Percentiles rank a stretch among this genome's conserved stretches.
phyloP scores from a whole-genome alignment of 1,140 invertebrate genomes.

The Drosophila arizonae region DNA sequence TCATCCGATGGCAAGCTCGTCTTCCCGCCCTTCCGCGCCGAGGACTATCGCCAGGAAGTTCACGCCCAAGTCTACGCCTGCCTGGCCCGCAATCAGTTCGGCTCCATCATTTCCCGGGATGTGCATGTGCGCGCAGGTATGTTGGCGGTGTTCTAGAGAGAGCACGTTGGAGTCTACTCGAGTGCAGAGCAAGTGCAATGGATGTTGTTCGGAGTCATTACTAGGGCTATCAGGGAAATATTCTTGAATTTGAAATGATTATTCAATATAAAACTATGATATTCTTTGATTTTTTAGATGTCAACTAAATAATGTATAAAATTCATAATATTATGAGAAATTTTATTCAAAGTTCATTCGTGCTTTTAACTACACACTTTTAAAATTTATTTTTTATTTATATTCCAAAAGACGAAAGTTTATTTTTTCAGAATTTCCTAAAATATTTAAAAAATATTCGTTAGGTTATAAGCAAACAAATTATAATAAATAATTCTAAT shows the following conservation, averaged over 20 bases:
- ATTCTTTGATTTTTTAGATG: too few relatives aligned
- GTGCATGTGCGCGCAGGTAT: constrained; percentile 97
- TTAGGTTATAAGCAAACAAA: too few relatives aligned
- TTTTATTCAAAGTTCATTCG: not conserved
- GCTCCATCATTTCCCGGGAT: constrained; percentile 94
- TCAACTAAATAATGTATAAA: not conserved
- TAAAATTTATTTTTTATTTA: not conserved
- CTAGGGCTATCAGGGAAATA: not conserved
- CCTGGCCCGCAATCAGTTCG: constrained; percentile 93
- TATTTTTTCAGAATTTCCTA: too few relatives aligned
- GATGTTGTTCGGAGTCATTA: constrained; percentile 3
- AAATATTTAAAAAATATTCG: too few relatives aligned
- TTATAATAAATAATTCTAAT: too few relatives aligned
- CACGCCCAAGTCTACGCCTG: constrained; percentile 97
- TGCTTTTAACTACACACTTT: not conserved
- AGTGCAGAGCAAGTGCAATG: constrained; percentile 33
- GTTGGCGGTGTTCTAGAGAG: constrained; percentile 70
- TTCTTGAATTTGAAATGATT: too few relatives aligned
- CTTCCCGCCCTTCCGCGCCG: constrained; percentile 95
- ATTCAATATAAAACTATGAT: too few relatives aligned
- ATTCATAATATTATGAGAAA: not conserved
- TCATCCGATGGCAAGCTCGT: constrained; percentile 95
- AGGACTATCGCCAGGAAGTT: constrained; percentile 95
- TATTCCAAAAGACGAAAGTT: too few relatives aligned
- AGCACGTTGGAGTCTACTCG: constrained; percentile 18